Percentiles rank a stretch among this genome's conserved stretches.
These are phyloP conservation scores for Ispidina picta DNA, from an alignment of 2,797 vertebrate species.

Conservation along the genomic window DNA sequence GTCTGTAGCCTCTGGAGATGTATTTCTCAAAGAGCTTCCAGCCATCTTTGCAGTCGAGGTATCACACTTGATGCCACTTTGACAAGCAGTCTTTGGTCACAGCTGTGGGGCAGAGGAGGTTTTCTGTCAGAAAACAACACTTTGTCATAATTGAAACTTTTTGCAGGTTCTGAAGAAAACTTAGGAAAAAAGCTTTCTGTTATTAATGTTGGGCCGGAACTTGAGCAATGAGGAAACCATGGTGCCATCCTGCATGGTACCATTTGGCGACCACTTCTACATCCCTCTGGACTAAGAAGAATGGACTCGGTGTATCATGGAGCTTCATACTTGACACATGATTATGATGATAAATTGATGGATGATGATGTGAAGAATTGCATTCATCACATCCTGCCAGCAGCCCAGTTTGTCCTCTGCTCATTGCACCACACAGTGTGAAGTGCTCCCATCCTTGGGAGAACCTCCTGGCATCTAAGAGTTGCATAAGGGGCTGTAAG, in stretches of 20 bases:
- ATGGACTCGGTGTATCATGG: accelerated
- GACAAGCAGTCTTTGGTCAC: neutral
- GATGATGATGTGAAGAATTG: neutral
- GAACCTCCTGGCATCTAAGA: neutral
- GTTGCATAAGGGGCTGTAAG: neutral
- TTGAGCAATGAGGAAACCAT: neutral
- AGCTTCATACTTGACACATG: neutral
- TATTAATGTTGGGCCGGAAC: neutral
- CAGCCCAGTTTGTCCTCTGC: neutral
- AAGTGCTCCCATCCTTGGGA: neutral
- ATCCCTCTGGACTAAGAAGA: neutral
- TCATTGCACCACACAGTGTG: accelerated
- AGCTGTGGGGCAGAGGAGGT: neutral
- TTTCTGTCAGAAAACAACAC: neutral
- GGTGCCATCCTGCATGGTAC: neutral
- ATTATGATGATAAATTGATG: neutral
- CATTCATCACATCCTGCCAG: accelerated
- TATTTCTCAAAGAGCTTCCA: neutral
- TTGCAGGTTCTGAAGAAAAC: neutral
- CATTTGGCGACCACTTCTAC: neutral
- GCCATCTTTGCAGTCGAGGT: neutral
- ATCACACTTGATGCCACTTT: neutral
- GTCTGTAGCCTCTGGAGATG: neutral
- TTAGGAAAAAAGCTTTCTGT: neutral
- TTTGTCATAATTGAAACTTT: neutral